Base-by-base conservation (phyloP, 2,797 vertebrate species). In the Pogoniulus pusillus region DNA sequence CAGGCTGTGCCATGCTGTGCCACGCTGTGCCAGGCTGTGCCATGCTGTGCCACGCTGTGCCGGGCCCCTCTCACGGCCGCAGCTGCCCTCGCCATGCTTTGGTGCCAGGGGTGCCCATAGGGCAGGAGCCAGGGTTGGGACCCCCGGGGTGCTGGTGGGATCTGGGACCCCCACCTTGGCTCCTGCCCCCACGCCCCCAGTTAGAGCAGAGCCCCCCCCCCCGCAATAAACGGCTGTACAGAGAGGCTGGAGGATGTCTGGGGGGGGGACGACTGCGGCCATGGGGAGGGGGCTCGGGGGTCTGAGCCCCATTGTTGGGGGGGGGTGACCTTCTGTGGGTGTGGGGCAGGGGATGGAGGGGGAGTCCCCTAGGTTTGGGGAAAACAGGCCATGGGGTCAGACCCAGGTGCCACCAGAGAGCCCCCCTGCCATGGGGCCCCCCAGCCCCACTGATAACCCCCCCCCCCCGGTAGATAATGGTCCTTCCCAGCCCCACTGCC, bases 211-310 rank as follows among this genome's bases (percentile, higher is more conserved):
- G 73, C 68, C 68, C 63, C 63, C 79, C 79, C 14, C 16, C 84
- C 78, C 51, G 37, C 73, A 91, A 87, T 87, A 91, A 91, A 91
- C 55, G 73, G 57, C 84, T 91, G 84, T 74, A 87, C 79, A 87
- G 79, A 35, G 73, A 32, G 73, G 66, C 29, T 82, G 77, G n/a
- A 45, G 77, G 3, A 32, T 66, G 47, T 45, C 9, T 23, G 26
- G 41, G 55, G 55, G 58, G 47, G n/a, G 41, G 16, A 39, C 39
- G n/a, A 39, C 20, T 47, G 59, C 4, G 26, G 70, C 17, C 8
- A 2, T 18, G 45, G 57, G 29, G 22, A 29, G 51, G 20, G 26
- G 6, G 5, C 6, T 19, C 26, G 20, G 27, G 47, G 59, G 8
- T 4, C 34, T 20, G 37, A 70, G 7, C 35, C 19, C 49, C 15